Percentiles rank a stretch among this genome's conserved stretches.
phyloP scores from a whole-genome alignment of 2,888 invertebrate genomes.

The Limnephilus marmoratus region DNA sequence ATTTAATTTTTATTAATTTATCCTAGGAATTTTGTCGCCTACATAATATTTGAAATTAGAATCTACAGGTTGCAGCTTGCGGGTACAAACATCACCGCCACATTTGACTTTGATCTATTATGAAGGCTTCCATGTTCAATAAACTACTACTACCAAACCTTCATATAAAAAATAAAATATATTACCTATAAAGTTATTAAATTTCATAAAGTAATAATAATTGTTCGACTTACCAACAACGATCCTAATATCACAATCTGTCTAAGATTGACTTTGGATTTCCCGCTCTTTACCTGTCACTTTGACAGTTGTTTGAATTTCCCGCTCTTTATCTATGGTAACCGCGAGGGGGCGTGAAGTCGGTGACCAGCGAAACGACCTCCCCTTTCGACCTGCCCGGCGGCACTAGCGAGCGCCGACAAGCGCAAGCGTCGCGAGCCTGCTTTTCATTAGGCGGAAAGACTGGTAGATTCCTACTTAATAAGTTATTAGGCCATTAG shows the following conservation, averaged over 20 bases:
- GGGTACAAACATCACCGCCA: too few species aligned
- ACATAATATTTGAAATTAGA: too few species aligned
- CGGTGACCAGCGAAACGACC: constrained; percentile 5
- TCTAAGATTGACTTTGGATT: neutral
- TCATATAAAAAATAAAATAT: too few species aligned
- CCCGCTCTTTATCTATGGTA: constrained; percentile 12
- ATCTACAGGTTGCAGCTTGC: too few species aligned
- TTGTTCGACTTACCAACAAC: neutral
- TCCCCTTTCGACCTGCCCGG: neutral
- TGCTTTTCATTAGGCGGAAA: constrained; percentile 5
- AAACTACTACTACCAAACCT: too few species aligned
- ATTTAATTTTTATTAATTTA: too few species aligned
- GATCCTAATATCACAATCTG: neutral
- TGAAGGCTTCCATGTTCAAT: too few species aligned
- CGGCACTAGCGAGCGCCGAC: constrained; percentile 1
- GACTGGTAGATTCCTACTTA: neutral
- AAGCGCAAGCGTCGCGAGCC: constrained; percentile 5
- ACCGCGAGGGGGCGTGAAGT: neutral
- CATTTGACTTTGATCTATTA: too few species aligned
- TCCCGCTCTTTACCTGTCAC: neutral
- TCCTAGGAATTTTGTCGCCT: too few species aligned
- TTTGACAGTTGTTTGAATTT: neutral
- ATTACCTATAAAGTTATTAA: too few species aligned
- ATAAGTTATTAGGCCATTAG: neutral
- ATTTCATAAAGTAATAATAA: neutral